These are phyloP conservation scores for Bryconaethiops microstoma DNA, from an alignment of 2,797 vertebrate species.

Conservation along the genomic window DNA sequence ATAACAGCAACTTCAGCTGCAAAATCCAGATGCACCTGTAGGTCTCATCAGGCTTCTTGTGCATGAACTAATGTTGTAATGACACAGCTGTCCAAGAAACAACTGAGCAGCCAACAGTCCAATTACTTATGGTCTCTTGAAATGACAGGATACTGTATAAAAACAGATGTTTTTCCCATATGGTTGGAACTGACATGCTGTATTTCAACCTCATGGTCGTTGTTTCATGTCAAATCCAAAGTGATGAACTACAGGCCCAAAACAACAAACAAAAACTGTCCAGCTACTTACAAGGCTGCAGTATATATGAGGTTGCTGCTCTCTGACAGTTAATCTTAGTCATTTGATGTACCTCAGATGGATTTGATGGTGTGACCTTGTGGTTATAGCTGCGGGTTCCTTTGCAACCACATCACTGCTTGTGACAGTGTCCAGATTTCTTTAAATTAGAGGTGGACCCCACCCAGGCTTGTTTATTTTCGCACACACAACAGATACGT, in stretches of 20 bases:
- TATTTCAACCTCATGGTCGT: background rate
- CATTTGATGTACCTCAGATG: conserved; percentile 18
- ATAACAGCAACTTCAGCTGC: background rate
- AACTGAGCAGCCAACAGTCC: background rate
- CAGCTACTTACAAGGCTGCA: background rate
- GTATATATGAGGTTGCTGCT: background rate
- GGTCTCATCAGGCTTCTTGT: background rate
- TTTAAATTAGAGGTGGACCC: background rate
- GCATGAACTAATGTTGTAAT: background rate
- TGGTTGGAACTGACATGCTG: conserved; percentile 7
- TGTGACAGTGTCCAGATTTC: conserved; percentile 1
- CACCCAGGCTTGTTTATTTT: background rate
- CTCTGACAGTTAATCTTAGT: conserved; percentile 24
- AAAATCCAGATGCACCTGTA: background rate
- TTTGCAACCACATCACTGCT: conserved; percentile 2
- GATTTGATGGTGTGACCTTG: conserved; percentile 33
- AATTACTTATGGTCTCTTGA: conserved; percentile 1
- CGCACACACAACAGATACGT: background rate
- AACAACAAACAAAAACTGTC: background rate
- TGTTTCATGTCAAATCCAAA: background rate
- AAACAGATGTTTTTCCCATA: conserved; percentile 16
- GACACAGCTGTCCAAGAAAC: conserved; percentile 15
- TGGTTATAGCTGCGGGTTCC: conserved; percentile 9
- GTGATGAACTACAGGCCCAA: background rate
- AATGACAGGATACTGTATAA: background rate